These are phyloP conservation scores for Dendrocopos noguchii DNA, from an alignment of 2,113 vertebrate species.

Conservation along the genomic window DNA sequence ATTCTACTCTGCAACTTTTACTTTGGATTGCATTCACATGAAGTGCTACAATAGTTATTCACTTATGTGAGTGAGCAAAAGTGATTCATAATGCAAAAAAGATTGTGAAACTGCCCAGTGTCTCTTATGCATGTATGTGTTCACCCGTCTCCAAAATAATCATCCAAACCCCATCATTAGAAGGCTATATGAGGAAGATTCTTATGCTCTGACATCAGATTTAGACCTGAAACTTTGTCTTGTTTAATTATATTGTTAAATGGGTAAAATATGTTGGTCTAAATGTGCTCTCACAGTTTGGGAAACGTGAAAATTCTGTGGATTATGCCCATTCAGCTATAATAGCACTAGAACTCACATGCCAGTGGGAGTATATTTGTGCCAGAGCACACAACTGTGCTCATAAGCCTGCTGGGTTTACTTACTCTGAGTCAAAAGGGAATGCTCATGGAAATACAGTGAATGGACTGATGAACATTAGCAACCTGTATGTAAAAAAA, in stretches of 20 bases:
- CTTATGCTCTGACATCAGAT: conserved; percentile 33
- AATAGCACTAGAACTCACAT: background rate
- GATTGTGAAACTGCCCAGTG: conserved; percentile 16
- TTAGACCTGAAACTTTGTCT: conserved; percentile 27
- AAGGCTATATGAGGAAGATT: conserved; percentile 18
- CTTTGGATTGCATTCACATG: background rate
- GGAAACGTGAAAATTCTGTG: conserved; percentile 16
- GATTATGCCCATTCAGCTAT: background rate
- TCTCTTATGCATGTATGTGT: conserved; percentile 10
- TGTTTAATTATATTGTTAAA: conserved; percentile 34
- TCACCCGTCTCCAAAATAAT: conserved; percentile 17
- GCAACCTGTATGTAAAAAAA: background rate
- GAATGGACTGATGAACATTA: background rate
- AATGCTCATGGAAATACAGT: background rate
- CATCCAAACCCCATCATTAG: background rate
- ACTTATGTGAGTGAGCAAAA: background rate
- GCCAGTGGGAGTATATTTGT: background rate
- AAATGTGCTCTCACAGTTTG: background rate
- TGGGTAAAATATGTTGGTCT: background rate
- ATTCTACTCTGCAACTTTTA: conserved; percentile 6
- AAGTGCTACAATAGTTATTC: background rate
- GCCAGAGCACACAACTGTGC: background rate
- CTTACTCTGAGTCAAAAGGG: background rate
- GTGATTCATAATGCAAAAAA: conserved; percentile 11
- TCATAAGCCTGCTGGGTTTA: conserved; percentile 1